A percentile compares a stretch with the other conserved stretches of the same genome.
phyloP scores from a whole-genome alignment of 2,113 vertebrate species.

The Ptyas mucosa region DNA sequence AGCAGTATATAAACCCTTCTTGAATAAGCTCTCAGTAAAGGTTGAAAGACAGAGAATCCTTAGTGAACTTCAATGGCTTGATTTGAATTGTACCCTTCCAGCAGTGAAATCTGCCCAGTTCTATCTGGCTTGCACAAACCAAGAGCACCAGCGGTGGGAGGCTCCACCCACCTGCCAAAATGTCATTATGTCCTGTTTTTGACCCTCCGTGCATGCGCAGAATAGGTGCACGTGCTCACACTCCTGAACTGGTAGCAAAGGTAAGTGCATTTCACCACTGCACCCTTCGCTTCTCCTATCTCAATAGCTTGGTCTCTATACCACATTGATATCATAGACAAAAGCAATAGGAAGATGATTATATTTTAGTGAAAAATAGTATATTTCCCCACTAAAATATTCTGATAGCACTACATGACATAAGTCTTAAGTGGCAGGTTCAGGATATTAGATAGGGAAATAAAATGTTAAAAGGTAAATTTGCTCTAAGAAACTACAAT shows the following conservation, averaged over 20 bases:
- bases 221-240: no score
- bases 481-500: not conserved
- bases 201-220: no score
- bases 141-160: no score
- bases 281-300: not conserved
- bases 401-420: not conserved
- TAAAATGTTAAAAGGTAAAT: not conserved
- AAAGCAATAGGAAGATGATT: not conserved
- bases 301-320: not conserved
- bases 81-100: not conserved
- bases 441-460: rapidly evolving
- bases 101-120: no score
- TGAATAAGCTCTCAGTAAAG: not conserved
- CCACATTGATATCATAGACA: not conserved
- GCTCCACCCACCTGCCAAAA: no score
- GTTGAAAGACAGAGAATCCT: not conserved
- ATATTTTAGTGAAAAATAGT: not conserved
- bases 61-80: not conserved
- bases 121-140: no score
- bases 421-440: not conserved
- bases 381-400: not conserved
- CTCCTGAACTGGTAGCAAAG: no score
- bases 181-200: no score
- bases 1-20: not conserved
- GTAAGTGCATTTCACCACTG: no score